Percentiles rank a stretch among this genome's conserved stretches.
These are phyloP conservation scores for Stegophylla sp. DNA, from an alignment of 2,888 invertebrate genomes.

Conservation along the genomic window DNA sequence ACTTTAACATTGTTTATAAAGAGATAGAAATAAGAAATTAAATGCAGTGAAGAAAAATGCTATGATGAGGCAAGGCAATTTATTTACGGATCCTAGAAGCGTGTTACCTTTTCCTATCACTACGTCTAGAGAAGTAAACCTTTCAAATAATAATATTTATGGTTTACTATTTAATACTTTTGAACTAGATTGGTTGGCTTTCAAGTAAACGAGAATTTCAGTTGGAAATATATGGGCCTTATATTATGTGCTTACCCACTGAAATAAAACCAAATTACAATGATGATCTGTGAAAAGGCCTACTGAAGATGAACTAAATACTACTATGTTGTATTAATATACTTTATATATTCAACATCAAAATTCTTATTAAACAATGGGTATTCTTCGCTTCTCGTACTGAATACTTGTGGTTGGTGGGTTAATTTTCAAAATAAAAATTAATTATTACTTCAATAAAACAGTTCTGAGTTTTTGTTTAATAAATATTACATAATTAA, in stretches of 20 bases:
- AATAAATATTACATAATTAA: too few relatives aligned
- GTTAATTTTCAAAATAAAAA: too few relatives aligned
- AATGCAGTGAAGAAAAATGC: conserved; percentile 1
- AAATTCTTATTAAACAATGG: too few relatives aligned
- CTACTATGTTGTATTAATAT: too few relatives aligned
- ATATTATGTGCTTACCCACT: conserved; percentile 22
- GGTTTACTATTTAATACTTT: neutral
- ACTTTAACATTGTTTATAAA: neutral
- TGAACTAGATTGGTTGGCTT: conserved; percentile 49
- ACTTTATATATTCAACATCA: too few relatives aligned
- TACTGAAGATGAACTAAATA: too few relatives aligned
- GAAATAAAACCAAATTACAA: conserved; percentile 11
- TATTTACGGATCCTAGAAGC: neutral
- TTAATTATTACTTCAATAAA: too few relatives aligned
- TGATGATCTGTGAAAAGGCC: too few relatives aligned
- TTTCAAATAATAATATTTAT: neutral
- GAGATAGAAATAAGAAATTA: conserved; percentile 30
- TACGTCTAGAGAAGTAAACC: conserved; percentile 33
- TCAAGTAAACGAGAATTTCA: conserved; percentile 36
- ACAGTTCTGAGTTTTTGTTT: too few relatives aligned
- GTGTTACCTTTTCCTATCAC: conserved; percentile 32
- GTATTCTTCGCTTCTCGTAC: too few relatives aligned
- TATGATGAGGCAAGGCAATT: neutral
- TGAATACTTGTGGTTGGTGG: too few relatives aligned
- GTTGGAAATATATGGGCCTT: conserved; percentile 37